phyloP scores from a whole-genome alignment of 2,113 vertebrate genomes.

The Dissostichus mawsoni region DNA sequence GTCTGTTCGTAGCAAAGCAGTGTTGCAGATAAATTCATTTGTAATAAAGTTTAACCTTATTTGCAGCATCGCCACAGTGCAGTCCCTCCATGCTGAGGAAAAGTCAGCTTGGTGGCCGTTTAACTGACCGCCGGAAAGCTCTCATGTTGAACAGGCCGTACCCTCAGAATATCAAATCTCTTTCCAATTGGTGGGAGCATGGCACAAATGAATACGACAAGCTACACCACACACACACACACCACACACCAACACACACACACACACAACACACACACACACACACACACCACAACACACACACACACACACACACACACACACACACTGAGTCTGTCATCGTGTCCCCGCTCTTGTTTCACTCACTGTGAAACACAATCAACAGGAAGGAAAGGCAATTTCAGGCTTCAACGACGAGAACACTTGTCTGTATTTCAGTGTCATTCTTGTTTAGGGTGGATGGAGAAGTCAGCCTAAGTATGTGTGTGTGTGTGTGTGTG shows the following conservation, averaged over 20 bases:
- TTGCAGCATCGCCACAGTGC: background rate
- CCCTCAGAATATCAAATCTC: conserved; percentile 44
- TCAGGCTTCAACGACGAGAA: conserved; percentile 69
- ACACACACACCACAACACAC: conserved; percentile 27
- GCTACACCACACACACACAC: conserved; percentile 25
- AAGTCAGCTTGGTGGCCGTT: conserved; percentile 25
- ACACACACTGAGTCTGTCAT: conserved; percentile 29
- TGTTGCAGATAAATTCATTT: too few species aligned
- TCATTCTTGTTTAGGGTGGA: conserved; percentile 67
- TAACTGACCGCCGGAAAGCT: conserved; percentile 37
- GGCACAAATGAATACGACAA: conserved; percentile 30
- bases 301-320: conserved; percentile 11
- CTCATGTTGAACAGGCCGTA: background rate
- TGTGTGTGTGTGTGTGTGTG: conserved; percentile 24
- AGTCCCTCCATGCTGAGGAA: background rate
- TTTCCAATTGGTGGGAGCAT: conserved; percentile 23
- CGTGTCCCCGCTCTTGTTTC: conserved; percentile 57
- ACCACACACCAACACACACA: conserved; percentile 23
- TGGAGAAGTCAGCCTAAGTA: conserved; percentile 49
- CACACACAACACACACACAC: conserved; percentile 14
- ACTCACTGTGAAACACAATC: conserved; percentile 71
- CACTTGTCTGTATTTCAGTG: conserved; percentile 69
- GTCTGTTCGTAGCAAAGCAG: background rate
- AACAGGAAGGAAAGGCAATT: conserved; percentile 75
- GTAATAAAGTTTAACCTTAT: background rate